Conservation (phyloP, 1,140 invertebrate genomes). For the Vanessa tameamea region DNA sequence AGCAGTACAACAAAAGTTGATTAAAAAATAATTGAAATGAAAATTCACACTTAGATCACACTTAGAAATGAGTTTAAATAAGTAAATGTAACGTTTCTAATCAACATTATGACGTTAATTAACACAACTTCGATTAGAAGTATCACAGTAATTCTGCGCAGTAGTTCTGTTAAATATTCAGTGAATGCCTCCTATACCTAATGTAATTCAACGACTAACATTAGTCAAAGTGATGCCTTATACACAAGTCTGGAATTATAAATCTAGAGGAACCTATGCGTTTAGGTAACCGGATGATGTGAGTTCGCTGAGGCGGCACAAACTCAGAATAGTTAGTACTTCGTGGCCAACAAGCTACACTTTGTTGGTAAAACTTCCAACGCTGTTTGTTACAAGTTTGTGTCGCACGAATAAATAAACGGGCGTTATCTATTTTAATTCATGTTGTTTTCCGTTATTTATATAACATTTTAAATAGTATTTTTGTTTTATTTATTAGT, state of each 20-base stretch:
- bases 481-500: too few species aligned
- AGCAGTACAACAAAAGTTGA: too few species aligned
- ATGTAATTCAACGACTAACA: background rate
- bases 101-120: too few species aligned
- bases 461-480: too few species aligned
- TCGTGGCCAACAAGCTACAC: background rate
- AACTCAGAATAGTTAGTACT: background rate
- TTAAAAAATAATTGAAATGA: too few species aligned
- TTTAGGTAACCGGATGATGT: slow-evolving; percentile 7
- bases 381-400: background rate
- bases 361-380: background rate
- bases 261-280: background rate
- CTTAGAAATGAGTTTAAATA: too few species aligned
- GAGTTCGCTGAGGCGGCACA: background rate
- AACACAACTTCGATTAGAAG: too few species aligned
- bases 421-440: background rate
- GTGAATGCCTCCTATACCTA: too few species aligned
- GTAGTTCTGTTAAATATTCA: background rate
- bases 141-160: too few species aligned
- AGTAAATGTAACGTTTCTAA: too few species aligned
- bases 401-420: background rate
- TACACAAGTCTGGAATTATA: background rate
- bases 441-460: background rate
- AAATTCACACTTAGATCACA: too few species aligned
- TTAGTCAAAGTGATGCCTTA: background rate